Evolutionary conservation across 2,113 vertebrate genomes (phyloP).

Genomic region (Gymnocephalus cernua): DNA sequence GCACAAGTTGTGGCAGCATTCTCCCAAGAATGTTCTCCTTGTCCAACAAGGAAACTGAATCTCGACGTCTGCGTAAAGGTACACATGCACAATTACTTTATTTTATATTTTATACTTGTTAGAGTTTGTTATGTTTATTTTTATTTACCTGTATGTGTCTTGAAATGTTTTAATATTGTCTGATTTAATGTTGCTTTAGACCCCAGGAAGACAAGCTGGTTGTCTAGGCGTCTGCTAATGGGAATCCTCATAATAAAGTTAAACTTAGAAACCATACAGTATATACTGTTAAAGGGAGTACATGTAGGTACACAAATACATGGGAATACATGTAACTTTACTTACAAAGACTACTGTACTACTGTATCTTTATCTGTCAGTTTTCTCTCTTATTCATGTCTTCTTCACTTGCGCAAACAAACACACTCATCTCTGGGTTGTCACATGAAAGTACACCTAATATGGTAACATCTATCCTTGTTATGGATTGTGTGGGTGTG

Average conservation of each 20-base stretch:
- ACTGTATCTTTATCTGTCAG: background rate
- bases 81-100: constrained; percentile 21
- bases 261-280: background rate
- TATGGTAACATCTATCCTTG: constrained; percentile 8
- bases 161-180: too few species aligned
- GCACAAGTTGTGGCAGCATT: constrained; percentile 94
- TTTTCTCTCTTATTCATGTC: background rate
- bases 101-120: too few species aligned
- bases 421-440: background rate
- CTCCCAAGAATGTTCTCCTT: constrained; percentile 90
- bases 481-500: constrained; percentile 24
- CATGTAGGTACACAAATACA: background rate
- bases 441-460: constrained; percentile 28
- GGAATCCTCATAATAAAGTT: too few species aligned
- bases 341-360: background rate
- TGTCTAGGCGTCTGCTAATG: too few species aligned
- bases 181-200: too few species aligned
- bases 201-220: too few species aligned
- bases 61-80: constrained; percentile 92
- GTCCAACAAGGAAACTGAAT: constrained; percentile 89
- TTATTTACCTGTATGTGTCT: too few species aligned
- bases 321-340: background rate
- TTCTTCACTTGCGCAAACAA: background rate
- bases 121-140: too few species aligned
- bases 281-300: background rate